Conservation (phyloP, 1,140 invertebrate species). For the Maniola jurtina region DNA sequence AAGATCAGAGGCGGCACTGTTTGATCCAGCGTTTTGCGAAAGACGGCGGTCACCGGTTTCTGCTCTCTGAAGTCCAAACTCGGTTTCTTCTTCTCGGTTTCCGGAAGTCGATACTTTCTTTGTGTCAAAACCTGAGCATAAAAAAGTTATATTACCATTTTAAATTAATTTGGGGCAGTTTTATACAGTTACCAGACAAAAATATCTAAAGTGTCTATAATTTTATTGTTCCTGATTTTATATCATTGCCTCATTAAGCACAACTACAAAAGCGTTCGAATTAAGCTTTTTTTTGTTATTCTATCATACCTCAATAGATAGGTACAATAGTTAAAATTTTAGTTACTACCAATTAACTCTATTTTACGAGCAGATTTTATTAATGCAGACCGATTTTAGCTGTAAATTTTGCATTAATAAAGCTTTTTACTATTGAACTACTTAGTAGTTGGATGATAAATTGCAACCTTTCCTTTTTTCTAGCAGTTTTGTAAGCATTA, state of each 20-base stretch:
- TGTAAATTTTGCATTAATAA: not conserved
- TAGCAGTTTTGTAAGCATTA: too few relatives aligned
- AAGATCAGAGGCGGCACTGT: slow-evolving; percentile 71
- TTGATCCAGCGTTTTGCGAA: slow-evolving; percentile 69
- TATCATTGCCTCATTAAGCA: slow-evolving; percentile 9
- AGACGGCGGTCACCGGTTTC: slow-evolving; percentile 82
- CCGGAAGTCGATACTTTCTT: slow-evolving; percentile 79
- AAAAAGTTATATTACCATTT: slow-evolving; percentile 8
- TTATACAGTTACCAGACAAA: not conserved
- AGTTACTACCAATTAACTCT: too few relatives aligned
- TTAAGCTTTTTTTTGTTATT: slow-evolving; percentile 18
- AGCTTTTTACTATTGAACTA: not conserved
- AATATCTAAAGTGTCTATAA: slow-evolving; percentile 1
- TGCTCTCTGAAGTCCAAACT: slow-evolving; percentile 87
- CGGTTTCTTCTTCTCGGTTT: slow-evolving; percentile 84
- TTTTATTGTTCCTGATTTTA: not conserved
- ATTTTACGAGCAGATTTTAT: too few relatives aligned
- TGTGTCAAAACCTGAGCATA: slow-evolving; percentile 78
- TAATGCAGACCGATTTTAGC: too few relatives aligned
- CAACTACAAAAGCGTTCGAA: slow-evolving; percentile 13
- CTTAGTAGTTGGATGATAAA: too few relatives aligned
- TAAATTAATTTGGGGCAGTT: not conserved
- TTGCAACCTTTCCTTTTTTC: too few relatives aligned
- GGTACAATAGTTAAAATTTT: too few relatives aligned
- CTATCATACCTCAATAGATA: not conserved